Conservation (phyloP, 2,888 invertebrate genomes). For the Epistrophe eligans region DNA sequence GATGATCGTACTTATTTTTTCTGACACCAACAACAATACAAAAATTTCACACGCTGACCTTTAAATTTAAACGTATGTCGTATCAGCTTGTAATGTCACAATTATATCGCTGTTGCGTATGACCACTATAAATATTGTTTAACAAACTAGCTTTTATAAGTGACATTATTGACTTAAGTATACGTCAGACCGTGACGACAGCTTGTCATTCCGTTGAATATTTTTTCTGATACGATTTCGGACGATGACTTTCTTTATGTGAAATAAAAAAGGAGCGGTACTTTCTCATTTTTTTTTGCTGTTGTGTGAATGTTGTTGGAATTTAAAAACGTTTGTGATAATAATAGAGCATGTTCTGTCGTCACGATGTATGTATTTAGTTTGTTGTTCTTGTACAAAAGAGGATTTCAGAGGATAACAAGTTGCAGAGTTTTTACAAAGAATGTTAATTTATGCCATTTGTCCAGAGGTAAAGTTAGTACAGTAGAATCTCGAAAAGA, state of each 20-base stretch:
- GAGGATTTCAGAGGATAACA: too few species aligned
- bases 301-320: neutral
- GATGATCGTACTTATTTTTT: neutral
- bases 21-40: neutral
- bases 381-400: too few species aligned
- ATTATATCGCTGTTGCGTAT: neutral
- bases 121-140: neutral
- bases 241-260: slow-evolving; percentile 41
- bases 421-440: too few species aligned
- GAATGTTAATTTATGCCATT: too few species aligned
- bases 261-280: slow-evolving; percentile 41
- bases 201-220: neutral
- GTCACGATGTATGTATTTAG: too few species aligned
- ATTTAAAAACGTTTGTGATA: neutral
- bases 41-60: slow-evolving; percentile 26
- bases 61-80: neutral
- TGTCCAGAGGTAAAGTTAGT: too few species aligned
- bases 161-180: slow-evolving; percentile 9
- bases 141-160: neutral
- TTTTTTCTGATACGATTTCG: neutral
- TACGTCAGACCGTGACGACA: neutral
- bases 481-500: too few species aligned
- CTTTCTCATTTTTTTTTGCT: slow-evolving; percentile 53
- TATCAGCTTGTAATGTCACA: slow-evolving; percentile 3
- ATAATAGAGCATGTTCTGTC: neutral